Evolutionary conservation across 2,888 invertebrate species (phyloP).

Genomic region (Homarus gammarus): DNA sequence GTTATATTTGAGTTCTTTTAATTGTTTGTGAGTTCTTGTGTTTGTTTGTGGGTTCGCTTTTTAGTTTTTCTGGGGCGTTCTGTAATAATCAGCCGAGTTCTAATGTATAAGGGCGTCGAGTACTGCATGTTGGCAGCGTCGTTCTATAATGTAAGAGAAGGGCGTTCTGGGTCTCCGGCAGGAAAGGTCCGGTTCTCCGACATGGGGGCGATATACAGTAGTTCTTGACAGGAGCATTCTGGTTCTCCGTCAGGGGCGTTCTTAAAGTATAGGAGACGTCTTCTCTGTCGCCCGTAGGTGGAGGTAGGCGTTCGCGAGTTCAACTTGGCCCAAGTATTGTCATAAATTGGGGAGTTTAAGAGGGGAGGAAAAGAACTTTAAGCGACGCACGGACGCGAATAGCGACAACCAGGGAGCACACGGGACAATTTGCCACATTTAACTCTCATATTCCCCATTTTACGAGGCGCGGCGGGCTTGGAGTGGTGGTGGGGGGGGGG

Average conservation of each 20-base stretch:
- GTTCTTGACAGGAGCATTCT: neutral
- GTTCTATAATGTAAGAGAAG: too few relatives aligned
- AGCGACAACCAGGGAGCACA: neutral
- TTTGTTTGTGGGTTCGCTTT: too few relatives aligned
- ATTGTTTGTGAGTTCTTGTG: too few relatives aligned
- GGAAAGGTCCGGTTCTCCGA: too few relatives aligned
- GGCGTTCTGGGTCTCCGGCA: too few relatives aligned
- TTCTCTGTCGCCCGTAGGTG: neutral
- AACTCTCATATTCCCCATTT: neutral
- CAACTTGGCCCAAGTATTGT: neutral
- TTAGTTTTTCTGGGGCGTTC: too few relatives aligned
- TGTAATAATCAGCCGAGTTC: too few relatives aligned
- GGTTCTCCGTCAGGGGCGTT: neutral
- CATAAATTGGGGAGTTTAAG: slow-evolving; percentile 1
- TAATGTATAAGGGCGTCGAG: too few relatives aligned
- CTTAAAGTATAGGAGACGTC: neutral
- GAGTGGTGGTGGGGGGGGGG: neutral
- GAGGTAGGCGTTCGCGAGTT: neutral
- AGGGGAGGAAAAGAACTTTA: neutral
- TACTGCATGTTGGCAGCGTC: too few relatives aligned
- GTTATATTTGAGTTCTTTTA: too few relatives aligned
- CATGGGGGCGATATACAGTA: too few relatives aligned
- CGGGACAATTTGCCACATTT: neutral
- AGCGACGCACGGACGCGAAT: neutral
- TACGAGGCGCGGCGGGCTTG: neutral